These are phyloP conservation scores for Didymodactylos carnosus DNA, from an alignment of 2,888 invertebrate species.

Conservation along the genomic window DNA sequence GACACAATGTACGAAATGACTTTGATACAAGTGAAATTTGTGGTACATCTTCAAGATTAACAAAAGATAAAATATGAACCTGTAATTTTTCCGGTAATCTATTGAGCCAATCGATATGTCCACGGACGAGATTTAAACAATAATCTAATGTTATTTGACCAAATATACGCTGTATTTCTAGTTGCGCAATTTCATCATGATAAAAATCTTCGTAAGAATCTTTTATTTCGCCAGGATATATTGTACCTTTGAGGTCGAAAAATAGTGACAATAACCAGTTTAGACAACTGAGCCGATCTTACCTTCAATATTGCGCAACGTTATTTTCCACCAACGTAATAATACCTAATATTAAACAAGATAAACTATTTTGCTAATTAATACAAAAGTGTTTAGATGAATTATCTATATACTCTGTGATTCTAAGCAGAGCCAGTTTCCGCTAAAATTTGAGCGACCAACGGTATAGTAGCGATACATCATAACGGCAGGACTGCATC, in stretches of 20 bases:
- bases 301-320: constrained; percentile 3
- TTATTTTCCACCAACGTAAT: constrained; percentile 10
- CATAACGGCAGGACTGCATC: too few species aligned
- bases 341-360: neutral
- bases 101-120: constrained; percentile 25
- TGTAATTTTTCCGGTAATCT: constrained; percentile 23
- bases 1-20: constrained; percentile 17
- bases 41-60: constrained; percentile 26
- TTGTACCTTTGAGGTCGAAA: too few species aligned
- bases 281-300: too few species aligned
- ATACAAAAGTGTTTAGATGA: too few species aligned
- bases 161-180: constrained; percentile 22
- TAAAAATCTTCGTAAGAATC: constrained; percentile 8
- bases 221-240: constrained; percentile 11
- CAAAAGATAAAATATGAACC: constrained; percentile 21
- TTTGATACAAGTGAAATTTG: constrained; percentile 21
- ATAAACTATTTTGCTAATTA: too few species aligned
- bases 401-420: too few species aligned
- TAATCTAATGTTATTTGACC: constrained; percentile 23
- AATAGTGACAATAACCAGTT: too few species aligned
- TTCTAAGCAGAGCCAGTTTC: too few species aligned
- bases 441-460: too few species aligned
- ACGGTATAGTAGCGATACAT: too few species aligned
- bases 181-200: constrained; percentile 6
- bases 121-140: constrained; percentile 20